Evolutionary conservation across 1,140 invertebrate genomes (phyloP), one percentile per base, ranked within the genome.

Genomic region (Ips nitidus): DNA sequence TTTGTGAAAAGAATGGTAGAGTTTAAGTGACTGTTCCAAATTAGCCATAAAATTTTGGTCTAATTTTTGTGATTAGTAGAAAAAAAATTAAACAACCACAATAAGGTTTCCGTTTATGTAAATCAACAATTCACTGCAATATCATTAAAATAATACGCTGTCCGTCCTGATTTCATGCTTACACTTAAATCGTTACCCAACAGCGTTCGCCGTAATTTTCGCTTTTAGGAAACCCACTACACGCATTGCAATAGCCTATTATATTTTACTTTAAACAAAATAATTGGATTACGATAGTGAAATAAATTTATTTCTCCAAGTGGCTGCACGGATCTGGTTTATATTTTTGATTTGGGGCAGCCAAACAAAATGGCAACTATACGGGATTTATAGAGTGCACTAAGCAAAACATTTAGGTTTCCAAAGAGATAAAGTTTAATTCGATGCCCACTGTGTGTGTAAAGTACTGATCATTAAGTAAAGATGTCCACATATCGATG

Each of bases 181-280:
- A 53, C 52, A 3, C 22, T 22, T 22, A 22, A 6, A 50, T 4
- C 22, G 8, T 61, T 61, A 43, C 41, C 6, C 42, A 61, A 61
- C 58, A 47, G 5, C 37, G 42, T 58, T 58, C 37, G 4, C 22
- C 4, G 22, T 41, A 61, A 61, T 61, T 61, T 61, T 41, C 42
- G 36, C 58, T 61, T 60, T 61, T 61, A 61, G 58, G 58, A 61
- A 61, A 61, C 4, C 3, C 22, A 41, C 55, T 22, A 61, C 42
- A 45, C 47, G 6, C 52, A 55, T 45, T 7, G 4, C 41, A 22
- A 61, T 45, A 6, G n/a, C 37, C 42, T 22, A 37, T 43, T 61
- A 61, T 61, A 61, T 61, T n/a, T 61, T 61, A 61, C 36, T 45
- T 47, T 5, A 61, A 45, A 45, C 5, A 61, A 38, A 61, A 61